Conservation (phyloP, 2,113 vertebrate species). For the Trematomus loennbergii region DNA sequence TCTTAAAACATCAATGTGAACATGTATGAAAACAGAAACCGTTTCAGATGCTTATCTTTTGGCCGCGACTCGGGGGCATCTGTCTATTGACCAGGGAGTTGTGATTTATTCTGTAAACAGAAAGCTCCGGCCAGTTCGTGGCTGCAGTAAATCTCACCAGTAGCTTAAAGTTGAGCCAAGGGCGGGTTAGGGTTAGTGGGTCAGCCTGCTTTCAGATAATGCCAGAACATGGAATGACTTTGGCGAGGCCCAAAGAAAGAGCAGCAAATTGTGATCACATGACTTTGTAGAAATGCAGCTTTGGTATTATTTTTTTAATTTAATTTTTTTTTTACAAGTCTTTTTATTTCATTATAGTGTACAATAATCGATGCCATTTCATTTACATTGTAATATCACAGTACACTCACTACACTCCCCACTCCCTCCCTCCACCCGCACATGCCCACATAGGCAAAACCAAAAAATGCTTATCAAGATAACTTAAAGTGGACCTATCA, state of each 20-base stretch:
- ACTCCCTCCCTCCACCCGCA: too few species aligned
- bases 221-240: conserved; percentile 25
- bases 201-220: conserved; percentile 48
- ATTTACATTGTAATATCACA: too few species aligned
- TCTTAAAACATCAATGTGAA: conserved; percentile 7
- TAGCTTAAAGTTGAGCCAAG: conserved; percentile 22
- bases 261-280: not conserved
- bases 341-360: too few species aligned
- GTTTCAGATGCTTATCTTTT: conserved; percentile 4
- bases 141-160: conserved; percentile 47
- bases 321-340: too few species aligned
- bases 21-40: not conserved
- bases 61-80: not conserved
- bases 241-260: not conserved
- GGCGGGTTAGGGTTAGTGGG: conserved; percentile 52
- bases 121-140: conserved; percentile 22
- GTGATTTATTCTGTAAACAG: conserved; percentile 2
- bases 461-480: too few species aligned
- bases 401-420: too few species aligned
- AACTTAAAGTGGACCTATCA: too few species aligned
- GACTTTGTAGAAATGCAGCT: not conserved
- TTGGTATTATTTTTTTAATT: too few species aligned
- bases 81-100: conserved; percentile 3
- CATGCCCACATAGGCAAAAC: too few species aligned
- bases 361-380: too few species aligned